These are phyloP conservation scores for Laticauda colubrina DNA, from an alignment of 2,113 vertebrate genomes.

Conservation along the genomic window DNA sequence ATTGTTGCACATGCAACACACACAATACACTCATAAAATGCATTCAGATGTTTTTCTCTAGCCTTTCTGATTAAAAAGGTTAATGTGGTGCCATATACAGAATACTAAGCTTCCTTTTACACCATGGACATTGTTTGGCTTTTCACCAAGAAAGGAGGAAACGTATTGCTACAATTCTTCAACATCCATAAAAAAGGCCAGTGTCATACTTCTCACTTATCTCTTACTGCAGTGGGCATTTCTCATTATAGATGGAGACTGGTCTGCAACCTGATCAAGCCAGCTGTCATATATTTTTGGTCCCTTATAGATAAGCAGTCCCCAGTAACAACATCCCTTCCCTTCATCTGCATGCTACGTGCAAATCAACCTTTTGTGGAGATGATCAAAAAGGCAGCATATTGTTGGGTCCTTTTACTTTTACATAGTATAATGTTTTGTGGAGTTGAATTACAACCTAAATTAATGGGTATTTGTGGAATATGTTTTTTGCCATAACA, in stretches of 20 bases:
- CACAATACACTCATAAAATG: slow-evolving; percentile 52
- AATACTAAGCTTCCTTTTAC: slow-evolving; percentile 44
- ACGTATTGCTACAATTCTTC: slow-evolving; percentile 50
- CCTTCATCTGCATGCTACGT: fast-evolving
- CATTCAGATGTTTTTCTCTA: slow-evolving; percentile 46
- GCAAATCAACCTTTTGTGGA: background rate
- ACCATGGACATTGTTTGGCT: slow-evolving; percentile 46
- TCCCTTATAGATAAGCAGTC: background rate
- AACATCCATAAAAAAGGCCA: background rate
- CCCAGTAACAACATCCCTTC: background rate
- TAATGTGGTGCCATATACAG: slow-evolving; percentile 54
- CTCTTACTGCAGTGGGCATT: slow-evolving; percentile 4
- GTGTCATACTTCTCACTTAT: slow-evolving; percentile 21
- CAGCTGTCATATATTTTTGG: background rate
- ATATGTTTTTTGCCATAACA: background rate
- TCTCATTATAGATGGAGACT: slow-evolving; percentile 22
- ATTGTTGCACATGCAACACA: slow-evolving; percentile 28
- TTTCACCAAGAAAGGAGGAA: background rate
- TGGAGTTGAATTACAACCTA: background rate
- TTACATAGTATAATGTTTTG: background rate
- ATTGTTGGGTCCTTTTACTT: background rate
- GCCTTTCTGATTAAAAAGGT: slow-evolving; percentile 50
- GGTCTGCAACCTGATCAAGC: slow-evolving; percentile 13
- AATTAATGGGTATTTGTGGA: background rate
- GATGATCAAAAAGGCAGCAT: background rate